Conservation (phyloP, 2,888 invertebrate genomes). For the Timandra comae region DNA sequence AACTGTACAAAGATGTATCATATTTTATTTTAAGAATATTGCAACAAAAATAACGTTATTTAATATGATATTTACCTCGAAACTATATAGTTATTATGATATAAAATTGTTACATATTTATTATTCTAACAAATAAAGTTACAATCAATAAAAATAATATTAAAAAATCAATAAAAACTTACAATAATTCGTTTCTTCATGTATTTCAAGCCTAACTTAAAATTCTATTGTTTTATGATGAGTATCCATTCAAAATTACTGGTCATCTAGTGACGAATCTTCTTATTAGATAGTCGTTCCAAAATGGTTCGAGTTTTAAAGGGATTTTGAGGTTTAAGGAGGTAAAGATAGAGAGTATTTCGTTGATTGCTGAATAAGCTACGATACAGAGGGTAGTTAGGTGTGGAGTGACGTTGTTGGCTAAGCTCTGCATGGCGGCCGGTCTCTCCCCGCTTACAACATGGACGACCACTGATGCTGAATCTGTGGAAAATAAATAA, state of each 20-base stretch:
- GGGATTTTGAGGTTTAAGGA: background rate
- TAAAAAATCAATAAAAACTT: too few species aligned
- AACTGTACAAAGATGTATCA: too few species aligned
- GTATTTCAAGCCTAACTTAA: conserved; percentile 12
- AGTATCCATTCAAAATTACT: conserved; percentile 17
- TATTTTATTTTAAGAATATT: too few species aligned
- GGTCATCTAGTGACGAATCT: conserved; percentile 56
- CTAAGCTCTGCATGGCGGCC: conserved; percentile 78
- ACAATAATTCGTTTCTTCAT: conserved; percentile 62
- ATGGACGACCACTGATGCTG: conserved; percentile 88
- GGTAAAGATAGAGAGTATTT: background rate
- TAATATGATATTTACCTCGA: too few species aligned
- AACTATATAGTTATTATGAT: too few species aligned
- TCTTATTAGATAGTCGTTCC: conserved; percentile 32
- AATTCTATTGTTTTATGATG: conserved; percentile 7
- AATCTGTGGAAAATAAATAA: conserved; percentile 69
- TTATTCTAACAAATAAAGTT: too few species aligned
- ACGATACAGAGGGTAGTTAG: conserved; percentile 1
- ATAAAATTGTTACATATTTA: too few species aligned
- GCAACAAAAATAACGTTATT: too few species aligned
- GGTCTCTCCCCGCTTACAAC: conserved; percentile 86
- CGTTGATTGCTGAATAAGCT: conserved; percentile 1
- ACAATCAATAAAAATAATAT: too few species aligned
- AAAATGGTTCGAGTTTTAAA: conserved; percentile 8
- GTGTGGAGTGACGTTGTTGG: conserved; percentile 32